Conservation (phyloP, 23 tunicate species). For the Halocynthia roretzi region DNA sequence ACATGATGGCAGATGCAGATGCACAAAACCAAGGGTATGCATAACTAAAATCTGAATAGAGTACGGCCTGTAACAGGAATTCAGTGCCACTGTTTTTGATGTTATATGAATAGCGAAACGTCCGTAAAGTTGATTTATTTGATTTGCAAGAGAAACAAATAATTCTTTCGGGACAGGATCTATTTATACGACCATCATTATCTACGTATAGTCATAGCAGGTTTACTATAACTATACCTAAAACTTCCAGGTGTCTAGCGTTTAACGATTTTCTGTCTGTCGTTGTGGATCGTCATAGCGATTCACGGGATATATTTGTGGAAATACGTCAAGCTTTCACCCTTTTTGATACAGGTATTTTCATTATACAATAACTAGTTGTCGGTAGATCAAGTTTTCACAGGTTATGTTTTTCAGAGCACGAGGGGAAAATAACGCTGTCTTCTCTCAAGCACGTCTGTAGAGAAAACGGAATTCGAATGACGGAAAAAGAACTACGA, state of each 20-base stretch:
- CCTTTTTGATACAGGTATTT: conserved; percentile 55
- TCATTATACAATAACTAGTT: not conserved
- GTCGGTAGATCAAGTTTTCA: no score
- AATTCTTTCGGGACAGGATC: not conserved
- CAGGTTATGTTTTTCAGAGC: conserved; percentile 26
- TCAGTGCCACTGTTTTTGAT: no score
- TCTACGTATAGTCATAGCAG: no score
- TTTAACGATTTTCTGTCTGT: conserved; percentile 67
- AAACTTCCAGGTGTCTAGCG: conserved; percentile 38
- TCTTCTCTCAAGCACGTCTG: conserved; percentile 59
- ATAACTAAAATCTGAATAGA: no score
- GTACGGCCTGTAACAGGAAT: not conserved
- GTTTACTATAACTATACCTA: no score
- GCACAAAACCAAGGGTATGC: conserved; percentile 59
- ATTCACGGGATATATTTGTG: conserved; percentile 79
- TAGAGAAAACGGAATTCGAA: conserved; percentile 49
- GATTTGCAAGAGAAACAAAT: no score
- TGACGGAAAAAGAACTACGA: conserved; percentile 61
- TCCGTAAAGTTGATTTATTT: no score
- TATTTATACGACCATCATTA: not conserved
- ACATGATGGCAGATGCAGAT: conserved; percentile 86
- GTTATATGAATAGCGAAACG: no score
- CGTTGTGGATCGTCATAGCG: conserved; percentile 69
- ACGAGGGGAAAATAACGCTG: conserved; percentile 65
- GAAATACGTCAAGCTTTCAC: conserved; percentile 88